A percentile compares a stretch with the other conserved stretches of the same genome.
phyloP scores from a whole-genome alignment of 2,888 invertebrate genomes.

The Bugulina stolonifera region DNA sequence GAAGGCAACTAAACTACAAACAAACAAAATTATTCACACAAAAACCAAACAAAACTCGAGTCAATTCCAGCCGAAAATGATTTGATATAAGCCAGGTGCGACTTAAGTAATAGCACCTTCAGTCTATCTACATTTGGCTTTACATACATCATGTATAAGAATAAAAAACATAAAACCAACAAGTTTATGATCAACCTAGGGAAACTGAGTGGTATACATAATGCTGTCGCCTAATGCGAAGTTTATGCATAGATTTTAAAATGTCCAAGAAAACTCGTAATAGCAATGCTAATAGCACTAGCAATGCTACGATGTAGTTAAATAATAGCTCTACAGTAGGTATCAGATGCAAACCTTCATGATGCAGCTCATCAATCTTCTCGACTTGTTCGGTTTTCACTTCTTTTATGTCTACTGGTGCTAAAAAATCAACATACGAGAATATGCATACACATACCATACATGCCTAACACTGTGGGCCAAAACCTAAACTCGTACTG shows the following conservation, averaged over 20 bases:
- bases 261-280: not conserved
- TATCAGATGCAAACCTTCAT: constrained; percentile 25
- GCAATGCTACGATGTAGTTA: not conserved
- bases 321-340: not conserved
- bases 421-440: not conserved
- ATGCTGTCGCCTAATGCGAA: not conserved
- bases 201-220: not conserved
- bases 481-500: too few species aligned
- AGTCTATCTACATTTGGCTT: too few species aligned
- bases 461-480: too few species aligned
- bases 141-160: too few species aligned
- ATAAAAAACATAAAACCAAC: too few species aligned
- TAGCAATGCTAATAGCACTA: not conserved
- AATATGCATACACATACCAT: too few species aligned
- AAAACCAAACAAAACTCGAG: too few species aligned
- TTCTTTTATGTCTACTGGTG: constrained; percentile 18
- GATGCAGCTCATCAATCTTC: not conserved
- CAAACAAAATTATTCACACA: too few species aligned
- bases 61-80: too few species aligned
- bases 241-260: not conserved
- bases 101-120: too few species aligned
- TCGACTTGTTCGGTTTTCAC: not conserved
- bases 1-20: too few species aligned
- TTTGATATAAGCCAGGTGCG: too few species aligned
- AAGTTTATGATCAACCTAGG: not conserved